These are phyloP conservation scores for Leucoraja erinaceus DNA, from an alignment of 2,113 vertebrate species.

Conservation along the genomic window DNA sequence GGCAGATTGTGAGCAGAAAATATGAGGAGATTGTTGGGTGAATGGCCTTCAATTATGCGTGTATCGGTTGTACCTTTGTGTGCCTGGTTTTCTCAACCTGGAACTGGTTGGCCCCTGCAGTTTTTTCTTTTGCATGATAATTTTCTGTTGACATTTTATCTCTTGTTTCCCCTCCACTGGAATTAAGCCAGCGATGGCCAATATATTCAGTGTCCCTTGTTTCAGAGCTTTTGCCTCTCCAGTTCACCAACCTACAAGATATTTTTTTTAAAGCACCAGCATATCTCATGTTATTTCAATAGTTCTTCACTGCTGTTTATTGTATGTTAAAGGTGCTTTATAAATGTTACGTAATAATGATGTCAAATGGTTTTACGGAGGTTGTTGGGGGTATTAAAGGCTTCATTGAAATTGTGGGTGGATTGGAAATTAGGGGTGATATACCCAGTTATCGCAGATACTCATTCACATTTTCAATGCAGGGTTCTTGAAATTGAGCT, in stretches of 20 bases:
- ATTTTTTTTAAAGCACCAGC: background rate
- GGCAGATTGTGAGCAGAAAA: background rate
- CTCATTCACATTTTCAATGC: background rate
- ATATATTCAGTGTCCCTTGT: too few species aligned
- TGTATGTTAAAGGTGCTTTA: background rate
- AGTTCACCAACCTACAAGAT: background rate
- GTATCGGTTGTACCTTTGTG: background rate
- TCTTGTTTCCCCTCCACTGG: background rate
- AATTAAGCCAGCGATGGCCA: background rate
- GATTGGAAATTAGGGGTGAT: background rate
- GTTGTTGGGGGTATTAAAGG: too few species aligned
- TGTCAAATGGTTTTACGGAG: too few species aligned
- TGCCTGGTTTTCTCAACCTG: background rate
- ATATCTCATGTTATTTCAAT: background rate
- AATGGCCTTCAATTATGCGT: background rate
- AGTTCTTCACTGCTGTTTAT: background rate
- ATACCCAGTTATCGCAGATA: background rate
- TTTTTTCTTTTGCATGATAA: background rate
- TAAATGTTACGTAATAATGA: background rate
- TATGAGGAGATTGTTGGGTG: background rate
- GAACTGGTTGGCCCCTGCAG: background rate
- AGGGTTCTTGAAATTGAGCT: background rate
- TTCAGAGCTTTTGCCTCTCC: too few species aligned
- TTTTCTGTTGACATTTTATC: background rate
- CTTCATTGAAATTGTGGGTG: background rate